Percentiles rank a stretch among this genome's conserved stretches.
Conservation (phyloP, 2,888 invertebrate species). For the Agrochola circellaris region DNA sequence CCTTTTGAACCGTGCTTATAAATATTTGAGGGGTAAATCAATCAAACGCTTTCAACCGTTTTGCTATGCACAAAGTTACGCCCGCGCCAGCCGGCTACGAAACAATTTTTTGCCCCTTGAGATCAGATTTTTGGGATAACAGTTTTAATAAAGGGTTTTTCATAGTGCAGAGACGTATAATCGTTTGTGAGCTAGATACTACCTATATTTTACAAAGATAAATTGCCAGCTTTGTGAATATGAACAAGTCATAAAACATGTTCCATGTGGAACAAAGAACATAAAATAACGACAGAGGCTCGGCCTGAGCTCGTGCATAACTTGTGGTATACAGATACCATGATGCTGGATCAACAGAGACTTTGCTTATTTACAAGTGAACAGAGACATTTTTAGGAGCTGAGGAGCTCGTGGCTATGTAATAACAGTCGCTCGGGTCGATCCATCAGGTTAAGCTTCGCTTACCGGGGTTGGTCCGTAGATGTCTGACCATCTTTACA, state of each 20-base stretch:
- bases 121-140: not conserved
- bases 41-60: constrained; percentile 56
- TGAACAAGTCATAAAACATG: constrained; percentile 5
- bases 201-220: constrained; percentile 5
- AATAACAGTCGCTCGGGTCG: no score
- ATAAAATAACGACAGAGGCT: constrained; percentile 15
- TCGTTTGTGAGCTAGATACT: not conserved
- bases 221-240: constrained; percentile 13
- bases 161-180: not conserved
- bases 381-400: not conserved
- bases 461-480: no score
- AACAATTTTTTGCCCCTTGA: not conserved
- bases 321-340: not conserved
- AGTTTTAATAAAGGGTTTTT: not conserved
- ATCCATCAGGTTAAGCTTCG: not conserved
- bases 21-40: constrained; percentile 61
- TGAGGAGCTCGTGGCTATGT: constrained; percentile 2
- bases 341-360: not conserved
- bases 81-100: not conserved
- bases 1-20: not conserved
- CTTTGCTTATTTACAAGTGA: not conserved
- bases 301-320: not conserved
- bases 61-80: constrained; percentile 67
- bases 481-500: no score
- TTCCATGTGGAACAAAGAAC: constrained; percentile 6